Base-by-base conservation (phyloP, 2,113 vertebrate genomes). In the Callipepla squamata region DNA sequence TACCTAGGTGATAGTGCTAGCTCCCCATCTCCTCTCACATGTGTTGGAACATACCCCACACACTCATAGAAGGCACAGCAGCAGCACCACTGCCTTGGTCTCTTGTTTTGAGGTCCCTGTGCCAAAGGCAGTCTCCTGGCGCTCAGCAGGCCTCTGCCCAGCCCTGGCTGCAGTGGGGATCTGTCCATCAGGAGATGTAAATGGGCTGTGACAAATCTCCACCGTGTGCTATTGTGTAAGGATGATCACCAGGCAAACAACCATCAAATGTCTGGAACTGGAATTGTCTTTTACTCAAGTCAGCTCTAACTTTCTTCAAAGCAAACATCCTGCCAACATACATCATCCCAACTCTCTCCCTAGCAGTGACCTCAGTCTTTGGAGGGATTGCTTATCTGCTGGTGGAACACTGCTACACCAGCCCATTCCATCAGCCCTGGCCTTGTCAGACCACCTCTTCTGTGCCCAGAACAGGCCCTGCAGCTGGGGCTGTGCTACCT, bases 361-460 rank as follows among this genome's bases (percentile, higher is more conserved):
- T 40, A 63, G 53, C 16, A 66, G 5, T 7, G 15, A 30, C 14
- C 44, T 44, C 90, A 81, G 72, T 20, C 61, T 45, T 65, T 38
- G 63, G 63, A 83, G 91, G 84, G 78, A 76, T 40, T 40, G 63
- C 66, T 96, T 62, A 7, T 73, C 92, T 96, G 84, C 59, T 95
- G 82, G 75, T 18, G 0, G 12, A 63, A 57, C 78, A 57, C 28
- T 63, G 84, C 84, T 92, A 69, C 34, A 80, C 42, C 61, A 57
- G 92, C 70, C 63, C 91, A 70, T 95, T 96, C 51, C 86, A 85
- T 63, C 0, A 4, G 26, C 84, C 93, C 78, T 68, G 91, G 34
- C 58, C 13, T 13, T 22, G 28, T 55, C 51, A 55, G 16, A 55
- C 15, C 51, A 17, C 26, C 51, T 55, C 51, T 1, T 2, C 28